Base-by-base conservation (phyloP, 2,797 vertebrate genomes). In the Sternotherus odoratus region DNA sequence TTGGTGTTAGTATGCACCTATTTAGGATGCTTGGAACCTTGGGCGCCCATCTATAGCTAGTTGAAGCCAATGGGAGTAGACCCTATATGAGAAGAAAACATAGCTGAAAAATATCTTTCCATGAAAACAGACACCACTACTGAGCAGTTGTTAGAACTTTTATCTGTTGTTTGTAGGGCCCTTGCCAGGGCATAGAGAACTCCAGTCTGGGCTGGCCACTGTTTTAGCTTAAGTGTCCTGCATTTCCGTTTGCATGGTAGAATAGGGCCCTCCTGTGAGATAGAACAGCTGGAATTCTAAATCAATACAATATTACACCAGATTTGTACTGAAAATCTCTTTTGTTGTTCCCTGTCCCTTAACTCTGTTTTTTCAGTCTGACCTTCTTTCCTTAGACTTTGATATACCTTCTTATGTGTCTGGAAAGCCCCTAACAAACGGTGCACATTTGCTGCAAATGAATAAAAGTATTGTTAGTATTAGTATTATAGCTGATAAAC, bases 401-500 rank as follows among this genome's bases (percentile, higher is more conserved):
- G 43, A 13, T 43, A 23, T 69, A 24, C 10, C 19, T 69, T 69
- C n/a, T 69, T 24, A 23, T 24, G 36, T 30, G 43, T 48, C 43
- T 30, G 30, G 23, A 12, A 33, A 39, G 3, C 10, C 66, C 50
- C 43, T 33, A 33, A 12, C 33, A 26, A 9, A 16, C n/a, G 43
- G 43, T 1, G 6, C 33, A 17, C 2, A 36, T 30, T 30, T 10
- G 9, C 30, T 43, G 53, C 43, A 56, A 24, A 53, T 39, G 56
- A 56, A 46, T 0, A 3, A 0, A 2, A 1, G 30, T 1, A n/a
- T n/a, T n/a, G n/a, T n/a, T n/a, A 28, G 3, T 30, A 8, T 24
- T 1, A 3, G 12, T 1, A 5, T 69, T 10, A 1, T 12, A 49
- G 30, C 19, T 19, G 43, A 75, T 46, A 12, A 39, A 23, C 66